These are phyloP conservation scores for Spondyliosoma cantharus DNA, from an alignment of 2,797 vertebrate genomes.

Conservation along the genomic window DNA sequence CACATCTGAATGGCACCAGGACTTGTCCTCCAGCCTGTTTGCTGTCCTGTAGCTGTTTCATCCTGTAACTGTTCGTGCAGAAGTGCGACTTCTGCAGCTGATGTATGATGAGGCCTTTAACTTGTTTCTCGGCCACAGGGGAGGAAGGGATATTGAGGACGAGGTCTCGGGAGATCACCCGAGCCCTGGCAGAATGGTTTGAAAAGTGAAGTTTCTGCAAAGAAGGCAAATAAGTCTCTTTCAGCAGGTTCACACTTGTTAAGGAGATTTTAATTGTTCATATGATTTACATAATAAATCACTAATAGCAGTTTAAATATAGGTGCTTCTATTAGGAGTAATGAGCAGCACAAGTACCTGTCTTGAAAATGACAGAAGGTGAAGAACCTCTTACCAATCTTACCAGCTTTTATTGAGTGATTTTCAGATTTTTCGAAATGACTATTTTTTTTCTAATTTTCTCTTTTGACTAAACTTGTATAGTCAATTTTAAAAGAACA, in stretches of 20 bases:
- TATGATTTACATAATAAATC: too few relatives aligned
- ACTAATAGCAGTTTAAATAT: too few relatives aligned
- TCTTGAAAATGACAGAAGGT: slow-evolving; percentile 1
- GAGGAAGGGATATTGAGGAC: slow-evolving; percentile 5
- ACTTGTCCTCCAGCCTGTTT: slow-evolving; percentile 31
- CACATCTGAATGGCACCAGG: not conserved
- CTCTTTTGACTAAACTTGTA: too few relatives aligned
- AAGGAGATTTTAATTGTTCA: not conserved
- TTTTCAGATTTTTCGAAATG: too few relatives aligned
- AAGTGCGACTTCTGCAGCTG: slow-evolving; percentile 16
- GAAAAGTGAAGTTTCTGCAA: slow-evolving; percentile 28
- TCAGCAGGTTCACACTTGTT: not conserved
- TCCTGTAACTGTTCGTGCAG: slow-evolving; percentile 42
- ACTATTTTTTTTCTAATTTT: too few relatives aligned
- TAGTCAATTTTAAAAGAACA: too few relatives aligned
- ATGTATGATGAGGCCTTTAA: slow-evolving; percentile 41
- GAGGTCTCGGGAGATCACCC: slow-evolving; percentile 40
- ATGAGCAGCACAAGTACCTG: not conserved
- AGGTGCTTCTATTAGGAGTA: too few relatives aligned
- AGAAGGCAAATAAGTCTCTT: slow-evolving; percentile 1
- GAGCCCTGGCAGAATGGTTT: slow-evolving; percentile 20
- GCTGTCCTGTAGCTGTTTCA: slow-evolving; percentile 38
- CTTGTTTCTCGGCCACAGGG: slow-evolving; percentile 30
- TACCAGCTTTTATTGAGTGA: too few relatives aligned
- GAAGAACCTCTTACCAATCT: not conserved